Conservation (phyloP, 2,113 vertebrate species). For the Indicator maculatus region DNA sequence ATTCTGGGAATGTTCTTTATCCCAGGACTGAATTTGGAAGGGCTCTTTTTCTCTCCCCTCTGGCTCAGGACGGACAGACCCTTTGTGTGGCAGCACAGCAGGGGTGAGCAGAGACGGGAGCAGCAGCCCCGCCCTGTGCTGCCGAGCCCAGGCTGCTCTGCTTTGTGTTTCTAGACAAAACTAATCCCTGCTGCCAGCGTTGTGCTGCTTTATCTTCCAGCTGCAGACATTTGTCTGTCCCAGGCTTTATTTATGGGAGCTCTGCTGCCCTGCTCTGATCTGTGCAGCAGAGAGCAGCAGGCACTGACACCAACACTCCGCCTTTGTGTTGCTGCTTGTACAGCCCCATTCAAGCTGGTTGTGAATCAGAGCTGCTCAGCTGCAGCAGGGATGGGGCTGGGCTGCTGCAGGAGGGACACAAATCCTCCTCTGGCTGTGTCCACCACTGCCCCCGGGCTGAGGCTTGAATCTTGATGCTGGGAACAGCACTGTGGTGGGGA, state of each 20-base stretch:
- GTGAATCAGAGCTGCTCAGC: neutral
- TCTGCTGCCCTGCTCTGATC: neutral
- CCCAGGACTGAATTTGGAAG: neutral
- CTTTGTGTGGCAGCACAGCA: neutral
- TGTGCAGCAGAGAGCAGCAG: neutral
- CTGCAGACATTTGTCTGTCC: slow-evolving; percentile 11
- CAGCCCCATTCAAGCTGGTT: neutral
- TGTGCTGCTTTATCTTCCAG: slow-evolving; percentile 23
- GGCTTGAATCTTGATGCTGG: neutral
- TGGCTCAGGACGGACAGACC: neutral
- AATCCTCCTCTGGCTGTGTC: neutral
- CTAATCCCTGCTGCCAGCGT: neutral
- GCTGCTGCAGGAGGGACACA: neutral
- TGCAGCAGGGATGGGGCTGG: neutral
- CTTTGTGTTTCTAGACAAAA: neutral
- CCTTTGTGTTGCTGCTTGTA: slow-evolving; percentile 1
- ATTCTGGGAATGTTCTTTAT: neutral
- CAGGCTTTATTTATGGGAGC: neutral
- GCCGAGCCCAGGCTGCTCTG: neutral
- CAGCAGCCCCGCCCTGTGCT: neutral
- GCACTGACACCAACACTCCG: neutral
- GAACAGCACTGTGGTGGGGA: neutral
- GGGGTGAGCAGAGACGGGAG: neutral
- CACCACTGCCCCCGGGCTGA: neutral
- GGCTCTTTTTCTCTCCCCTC: neutral